Evolutionary conservation across 1,140 invertebrate species (phyloP).

Genomic region (Aphis gossypii): DNA sequence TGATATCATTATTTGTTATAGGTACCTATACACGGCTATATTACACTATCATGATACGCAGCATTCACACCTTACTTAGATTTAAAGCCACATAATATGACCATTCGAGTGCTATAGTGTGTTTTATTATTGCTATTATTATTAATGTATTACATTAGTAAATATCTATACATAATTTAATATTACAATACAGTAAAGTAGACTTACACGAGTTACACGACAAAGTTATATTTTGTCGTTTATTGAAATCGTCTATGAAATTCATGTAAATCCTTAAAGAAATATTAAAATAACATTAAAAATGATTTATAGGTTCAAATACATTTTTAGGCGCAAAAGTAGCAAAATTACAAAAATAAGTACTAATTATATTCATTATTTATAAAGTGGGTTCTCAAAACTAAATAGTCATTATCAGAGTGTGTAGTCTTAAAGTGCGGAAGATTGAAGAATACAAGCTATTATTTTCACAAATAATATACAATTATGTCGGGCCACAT

Average conservation of each 20-base stretch:
- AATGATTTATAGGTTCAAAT: not conserved
- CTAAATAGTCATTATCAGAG: not conserved
- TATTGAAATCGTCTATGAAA: not conserved
- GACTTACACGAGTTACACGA: not conserved
- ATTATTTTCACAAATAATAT: slow-evolving; percentile 5
- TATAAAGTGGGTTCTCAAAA: not conserved
- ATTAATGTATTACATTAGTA: not conserved
- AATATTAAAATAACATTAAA: not conserved
- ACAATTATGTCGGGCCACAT: slow-evolving; percentile 6
- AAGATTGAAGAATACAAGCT: not conserved
- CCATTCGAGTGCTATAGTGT: not conserved
- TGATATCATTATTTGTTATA: not conserved
- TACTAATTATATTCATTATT: not conserved
- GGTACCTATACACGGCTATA: not conserved
- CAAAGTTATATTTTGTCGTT: not conserved
- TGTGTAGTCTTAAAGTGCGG: not conserved
- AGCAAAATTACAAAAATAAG: not conserved
- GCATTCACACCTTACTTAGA: not conserved
- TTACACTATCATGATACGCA: not conserved
- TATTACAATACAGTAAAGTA: not conserved
- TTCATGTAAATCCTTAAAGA: not conserved
- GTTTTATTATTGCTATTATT: not conserved
- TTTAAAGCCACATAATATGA: not conserved
- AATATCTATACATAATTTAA: not conserved
- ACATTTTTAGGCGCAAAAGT: not conserved